phyloP scores from a whole-genome alignment of 2,888 invertebrate species.

The Adineta ricciae region DNA sequence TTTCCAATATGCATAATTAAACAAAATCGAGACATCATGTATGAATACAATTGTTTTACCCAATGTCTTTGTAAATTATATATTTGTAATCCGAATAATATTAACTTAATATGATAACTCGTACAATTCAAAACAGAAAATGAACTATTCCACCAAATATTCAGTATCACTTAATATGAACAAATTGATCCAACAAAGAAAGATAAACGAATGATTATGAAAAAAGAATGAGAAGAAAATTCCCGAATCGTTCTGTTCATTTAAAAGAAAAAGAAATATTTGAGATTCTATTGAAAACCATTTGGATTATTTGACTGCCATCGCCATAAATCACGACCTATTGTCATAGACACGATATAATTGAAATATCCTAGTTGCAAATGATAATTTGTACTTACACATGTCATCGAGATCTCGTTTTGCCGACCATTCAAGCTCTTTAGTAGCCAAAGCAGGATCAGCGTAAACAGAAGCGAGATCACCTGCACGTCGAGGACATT shows the following conservation, averaged over 20 bases:
- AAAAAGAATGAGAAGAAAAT: not conserved
- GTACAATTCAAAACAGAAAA: too few relatives aligned
- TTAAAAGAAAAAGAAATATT: not conserved
- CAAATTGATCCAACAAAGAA: not conserved
- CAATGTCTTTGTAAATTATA: too few relatives aligned
- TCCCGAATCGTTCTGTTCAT: too few relatives aligned
- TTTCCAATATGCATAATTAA: too few relatives aligned
- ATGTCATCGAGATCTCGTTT: conserved; percentile 69
- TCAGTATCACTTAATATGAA: too few relatives aligned
- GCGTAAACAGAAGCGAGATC: conserved; percentile 85
- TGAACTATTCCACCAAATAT: too few relatives aligned
- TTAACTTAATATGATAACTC: too few relatives aligned
- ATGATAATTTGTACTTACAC: conserved; percentile 60
- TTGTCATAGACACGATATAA: conserved; percentile 37
- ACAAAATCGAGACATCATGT: too few relatives aligned
- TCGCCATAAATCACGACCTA: conserved; percentile 79
- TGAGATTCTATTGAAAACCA: conserved; percentile 54
- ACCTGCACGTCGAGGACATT: conserved; percentile 65
- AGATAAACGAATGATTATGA: not conserved
- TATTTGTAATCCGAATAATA: too few relatives aligned
- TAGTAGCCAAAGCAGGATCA: conserved; percentile 67
- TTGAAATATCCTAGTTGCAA: not conserved
- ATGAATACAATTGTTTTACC: too few relatives aligned
- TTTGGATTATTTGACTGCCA: conserved; percentile 86
- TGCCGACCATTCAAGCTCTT: conserved; percentile 74